phyloP scores from a whole-genome alignment of 2,113 vertebrate species.

The Corythoichthys haematopterus region DNA sequence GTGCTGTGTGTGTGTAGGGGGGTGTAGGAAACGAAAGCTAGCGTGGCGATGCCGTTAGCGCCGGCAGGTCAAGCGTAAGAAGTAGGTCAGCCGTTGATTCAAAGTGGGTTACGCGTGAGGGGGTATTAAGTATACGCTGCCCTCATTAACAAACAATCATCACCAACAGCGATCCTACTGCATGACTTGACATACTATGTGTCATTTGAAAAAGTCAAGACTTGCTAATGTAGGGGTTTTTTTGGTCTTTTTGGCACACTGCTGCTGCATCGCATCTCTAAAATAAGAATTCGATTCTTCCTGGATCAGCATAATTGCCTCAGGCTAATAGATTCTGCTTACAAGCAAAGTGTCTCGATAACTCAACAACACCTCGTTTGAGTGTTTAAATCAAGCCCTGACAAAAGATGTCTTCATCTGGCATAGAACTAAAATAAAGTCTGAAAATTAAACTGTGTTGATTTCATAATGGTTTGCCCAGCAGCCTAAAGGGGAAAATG shows the following conservation, averaged over 20 bases:
- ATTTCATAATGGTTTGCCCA: not conserved
- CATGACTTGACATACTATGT: slow-evolving; percentile 9
- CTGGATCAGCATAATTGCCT: slow-evolving; percentile 6
- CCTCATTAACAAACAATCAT: slow-evolving; percentile 49
- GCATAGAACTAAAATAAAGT: not conserved
- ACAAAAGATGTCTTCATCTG: not conserved
- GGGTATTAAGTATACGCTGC: slow-evolving; percentile 29
- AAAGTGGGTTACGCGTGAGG: slow-evolving; percentile 41
- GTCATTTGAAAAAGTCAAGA: slow-evolving; percentile 18
- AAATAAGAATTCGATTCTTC: slow-evolving; percentile 8
- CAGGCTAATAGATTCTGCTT: not conserved
- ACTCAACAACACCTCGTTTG: not conserved
- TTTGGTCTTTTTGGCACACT: slow-evolving; percentile 1
- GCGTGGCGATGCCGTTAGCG: slow-evolving; percentile 2
- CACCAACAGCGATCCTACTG: slow-evolving; percentile 29
- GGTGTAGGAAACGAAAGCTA: slow-evolving; percentile 1
- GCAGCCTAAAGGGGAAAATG: not conserved
- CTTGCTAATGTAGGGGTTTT: not conserved
- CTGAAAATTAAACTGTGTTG: not conserved
- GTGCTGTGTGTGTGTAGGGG: not conserved
- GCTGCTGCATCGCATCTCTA: not conserved
- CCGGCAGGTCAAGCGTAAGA: slow-evolving; percentile 56
- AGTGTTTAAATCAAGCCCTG: not conserved
- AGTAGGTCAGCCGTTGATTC: slow-evolving; percentile 55
- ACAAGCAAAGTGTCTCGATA: not conserved